A percentile compares a stretch with the other conserved stretches of the same genome.
Evolutionary conservation across 2,113 vertebrate species (phyloP).

Genomic region (Theropithecus gelada): DNA sequence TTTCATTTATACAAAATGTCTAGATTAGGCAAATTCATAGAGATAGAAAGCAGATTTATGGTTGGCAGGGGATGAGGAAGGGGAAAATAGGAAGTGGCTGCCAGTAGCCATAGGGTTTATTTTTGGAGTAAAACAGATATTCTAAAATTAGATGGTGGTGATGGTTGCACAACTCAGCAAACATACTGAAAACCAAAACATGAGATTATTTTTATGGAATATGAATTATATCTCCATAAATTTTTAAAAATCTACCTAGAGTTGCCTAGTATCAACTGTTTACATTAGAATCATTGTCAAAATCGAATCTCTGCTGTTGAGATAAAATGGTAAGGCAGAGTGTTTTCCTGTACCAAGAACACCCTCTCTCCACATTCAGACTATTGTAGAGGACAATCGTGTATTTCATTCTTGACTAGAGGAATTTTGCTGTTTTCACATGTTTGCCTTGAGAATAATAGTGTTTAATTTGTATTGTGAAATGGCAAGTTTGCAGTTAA

Average conservation of each 20-base stretch:
- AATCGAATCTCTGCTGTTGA: neutral
- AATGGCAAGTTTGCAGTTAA: neutral
- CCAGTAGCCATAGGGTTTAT: neutral
- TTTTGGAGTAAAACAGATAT: neutral
- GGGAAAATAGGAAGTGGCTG: neutral
- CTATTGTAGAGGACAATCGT: neutral
- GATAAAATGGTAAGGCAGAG: neutral
- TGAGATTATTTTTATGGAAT: neutral
- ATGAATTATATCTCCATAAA: neutral
- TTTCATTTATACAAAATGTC: neutral
- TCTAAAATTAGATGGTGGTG: neutral
- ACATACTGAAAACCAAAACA: neutral
- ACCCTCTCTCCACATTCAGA: neutral
- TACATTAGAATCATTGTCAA: neutral
- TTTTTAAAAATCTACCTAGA: neutral
- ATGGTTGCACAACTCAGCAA: neutral
- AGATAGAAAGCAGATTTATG: neutral
- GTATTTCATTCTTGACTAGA: neutral
- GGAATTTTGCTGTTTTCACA: neutral
- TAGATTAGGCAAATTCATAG: neutral
- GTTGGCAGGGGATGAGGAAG: neutral
- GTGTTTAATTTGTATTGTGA: neutral
- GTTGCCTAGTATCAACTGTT: neutral
- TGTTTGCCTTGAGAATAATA: constrained; percentile 5
- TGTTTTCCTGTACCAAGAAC: neutral